phyloP scores from a whole-genome alignment of 1,140 invertebrate genomes.

The Dinoponera quadriceps region DNA sequence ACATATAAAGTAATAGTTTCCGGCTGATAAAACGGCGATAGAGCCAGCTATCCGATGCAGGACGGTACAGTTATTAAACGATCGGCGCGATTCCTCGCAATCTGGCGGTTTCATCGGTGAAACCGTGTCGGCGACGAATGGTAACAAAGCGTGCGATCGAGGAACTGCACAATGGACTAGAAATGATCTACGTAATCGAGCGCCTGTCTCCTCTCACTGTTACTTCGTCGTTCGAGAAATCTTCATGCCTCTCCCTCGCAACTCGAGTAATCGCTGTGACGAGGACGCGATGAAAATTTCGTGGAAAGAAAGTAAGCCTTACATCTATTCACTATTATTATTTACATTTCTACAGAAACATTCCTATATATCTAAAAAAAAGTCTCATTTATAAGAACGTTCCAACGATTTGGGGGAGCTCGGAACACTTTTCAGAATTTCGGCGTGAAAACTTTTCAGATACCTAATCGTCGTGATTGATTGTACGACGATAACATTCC shows the following conservation, averaged over 20 bases:
- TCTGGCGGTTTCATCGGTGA: slow-evolving; percentile 45
- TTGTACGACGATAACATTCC: too few species aligned
- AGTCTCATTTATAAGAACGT: too few species aligned
- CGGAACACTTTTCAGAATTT: too few species aligned
- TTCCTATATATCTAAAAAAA: too few species aligned
- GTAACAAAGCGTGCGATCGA: slow-evolving; percentile 40
- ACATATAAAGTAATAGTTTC: slow-evolving; percentile 37
- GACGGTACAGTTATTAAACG: slow-evolving; percentile 50
- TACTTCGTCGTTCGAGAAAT: slow-evolving; percentile 35
- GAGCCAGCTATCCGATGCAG: neutral
- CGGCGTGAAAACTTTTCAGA: too few species aligned
- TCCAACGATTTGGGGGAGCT: too few species aligned
- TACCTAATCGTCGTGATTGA: too few species aligned
- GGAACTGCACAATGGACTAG: slow-evolving; percentile 36
- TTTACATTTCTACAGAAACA: too few species aligned
- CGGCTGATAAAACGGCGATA: slow-evolving; percentile 40
- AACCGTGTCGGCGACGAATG: slow-evolving; percentile 35
- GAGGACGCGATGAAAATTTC: neutral
- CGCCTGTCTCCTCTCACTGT: slow-evolving; percentile 46
- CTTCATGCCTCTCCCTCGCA: slow-evolving; percentile 37
- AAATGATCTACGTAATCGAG: slow-evolving; percentile 41
- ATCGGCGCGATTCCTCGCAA: slow-evolving; percentile 46
- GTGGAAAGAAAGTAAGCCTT: neutral
- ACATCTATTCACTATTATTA: too few species aligned
- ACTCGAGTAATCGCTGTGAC: slow-evolving; percentile 12